phyloP scores from a whole-genome alignment of 1,140 invertebrate species.

The Drosophila littoralis region DNA sequence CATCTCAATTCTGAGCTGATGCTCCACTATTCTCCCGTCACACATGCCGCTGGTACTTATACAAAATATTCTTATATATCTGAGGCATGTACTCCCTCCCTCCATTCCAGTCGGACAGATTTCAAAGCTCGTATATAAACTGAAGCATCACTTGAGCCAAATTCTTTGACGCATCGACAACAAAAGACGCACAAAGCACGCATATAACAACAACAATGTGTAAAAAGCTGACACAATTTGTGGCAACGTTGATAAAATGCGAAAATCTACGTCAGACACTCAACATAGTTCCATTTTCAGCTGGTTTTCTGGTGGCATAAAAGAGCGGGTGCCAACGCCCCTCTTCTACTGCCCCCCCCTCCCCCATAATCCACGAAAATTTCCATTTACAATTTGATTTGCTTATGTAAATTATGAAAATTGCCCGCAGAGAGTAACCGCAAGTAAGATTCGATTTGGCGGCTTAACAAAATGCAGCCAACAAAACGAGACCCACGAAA shows the following conservation, averaged over 20 bases:
- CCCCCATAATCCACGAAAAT: slow-evolving; percentile 27
- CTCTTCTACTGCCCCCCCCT: neutral
- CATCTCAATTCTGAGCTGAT: neutral
- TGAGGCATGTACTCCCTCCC: neutral
- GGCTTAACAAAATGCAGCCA: slow-evolving; percentile 66
- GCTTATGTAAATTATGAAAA: slow-evolving; percentile 82
- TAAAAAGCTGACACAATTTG: slow-evolving; percentile 67
- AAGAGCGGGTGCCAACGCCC: slow-evolving; percentile 5
- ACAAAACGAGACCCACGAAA: slow-evolving; percentile 10
- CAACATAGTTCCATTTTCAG: slow-evolving; percentile 72
- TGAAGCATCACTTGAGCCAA: slow-evolving; percentile 62
- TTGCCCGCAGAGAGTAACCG: slow-evolving; percentile 75
- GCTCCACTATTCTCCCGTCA: neutral
- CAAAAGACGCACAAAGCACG: slow-evolving; percentile 54
- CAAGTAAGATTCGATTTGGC: slow-evolving; percentile 75
- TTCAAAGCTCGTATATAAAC: slow-evolving; percentile 9
- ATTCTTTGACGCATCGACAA: slow-evolving; percentile 68
- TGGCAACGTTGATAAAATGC: slow-evolving; percentile 38
- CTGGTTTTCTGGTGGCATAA: slow-evolving; percentile 27
- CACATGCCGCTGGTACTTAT: neutral
- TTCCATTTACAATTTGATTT: slow-evolving; percentile 80
- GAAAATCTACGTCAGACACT: slow-evolving; percentile 69
- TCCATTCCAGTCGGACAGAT: neutral
- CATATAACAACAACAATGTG: slow-evolving; percentile 14
- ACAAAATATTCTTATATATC: neutral